phyloP scores from a whole-genome alignment of 2,888 invertebrate genomes.

The Stratiomys singularior region DNA sequence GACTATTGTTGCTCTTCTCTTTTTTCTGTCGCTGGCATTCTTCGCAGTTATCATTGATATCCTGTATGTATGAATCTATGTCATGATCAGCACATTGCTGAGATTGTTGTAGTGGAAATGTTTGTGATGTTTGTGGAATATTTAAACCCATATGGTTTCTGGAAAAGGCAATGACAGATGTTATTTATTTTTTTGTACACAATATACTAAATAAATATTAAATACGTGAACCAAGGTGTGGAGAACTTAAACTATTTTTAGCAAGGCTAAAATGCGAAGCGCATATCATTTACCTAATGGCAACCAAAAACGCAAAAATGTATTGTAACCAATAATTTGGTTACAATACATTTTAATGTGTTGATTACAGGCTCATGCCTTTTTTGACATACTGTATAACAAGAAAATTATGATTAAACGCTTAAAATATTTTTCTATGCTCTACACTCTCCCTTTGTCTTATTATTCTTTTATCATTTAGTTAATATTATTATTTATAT shows the following conservation, averaged over 20 bases:
- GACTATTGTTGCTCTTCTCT: not conserved
- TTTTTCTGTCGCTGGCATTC: constrained; percentile 47
- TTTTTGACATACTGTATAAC: constrained; percentile 6
- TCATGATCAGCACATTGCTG: constrained; percentile 47
- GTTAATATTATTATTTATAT: not conserved
- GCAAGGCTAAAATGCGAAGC: too few species aligned
- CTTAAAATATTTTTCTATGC: not conserved
- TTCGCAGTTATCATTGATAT: constrained; percentile 50
- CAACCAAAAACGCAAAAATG: not conserved
- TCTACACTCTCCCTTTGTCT: not conserved
- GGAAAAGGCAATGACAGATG: too few species aligned
- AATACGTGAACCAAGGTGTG: too few species aligned
- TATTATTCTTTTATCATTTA: not conserved
- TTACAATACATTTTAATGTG: not conserved
- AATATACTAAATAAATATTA: too few species aligned
- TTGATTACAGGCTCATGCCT: not conserved
- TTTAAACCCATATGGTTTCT: not conserved
- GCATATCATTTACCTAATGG: too few species aligned
- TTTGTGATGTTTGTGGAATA: not conserved
- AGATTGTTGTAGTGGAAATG: constrained; percentile 26
- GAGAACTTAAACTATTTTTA: too few species aligned
- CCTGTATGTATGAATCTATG: not conserved
- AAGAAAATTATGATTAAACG: not conserved
- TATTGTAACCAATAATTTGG: not conserved
- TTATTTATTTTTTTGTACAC: too few species aligned